Evolutionary conservation across 2,113 vertebrate species (phyloP).

Genomic region (Otocyon megalotis): DNA sequence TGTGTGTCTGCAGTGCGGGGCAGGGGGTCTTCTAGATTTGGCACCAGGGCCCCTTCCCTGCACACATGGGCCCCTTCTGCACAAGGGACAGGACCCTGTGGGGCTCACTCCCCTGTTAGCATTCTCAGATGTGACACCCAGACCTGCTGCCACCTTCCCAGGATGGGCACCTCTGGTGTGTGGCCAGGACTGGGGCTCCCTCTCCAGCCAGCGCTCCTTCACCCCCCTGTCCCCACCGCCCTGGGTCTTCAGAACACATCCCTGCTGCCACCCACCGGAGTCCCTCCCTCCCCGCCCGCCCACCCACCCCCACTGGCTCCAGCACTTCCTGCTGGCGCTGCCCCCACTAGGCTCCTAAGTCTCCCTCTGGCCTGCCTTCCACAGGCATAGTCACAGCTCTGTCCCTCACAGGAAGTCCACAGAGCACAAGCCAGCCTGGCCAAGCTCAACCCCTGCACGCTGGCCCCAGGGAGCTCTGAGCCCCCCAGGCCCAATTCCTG

Average conservation of each 20-base stretch:
- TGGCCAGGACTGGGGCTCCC: too few species aligned
- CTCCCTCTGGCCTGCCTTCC: too few species aligned
- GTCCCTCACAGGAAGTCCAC: too few species aligned
- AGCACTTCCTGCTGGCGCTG: too few species aligned
- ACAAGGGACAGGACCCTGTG: accelerated
- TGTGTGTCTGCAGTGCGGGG: not conserved
- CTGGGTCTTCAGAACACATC: too few species aligned
- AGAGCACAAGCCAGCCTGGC: not conserved
- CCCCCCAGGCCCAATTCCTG: not conserved
- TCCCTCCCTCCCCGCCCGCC: too few species aligned
- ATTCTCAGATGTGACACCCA: not conserved
- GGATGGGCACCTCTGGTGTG: not conserved
- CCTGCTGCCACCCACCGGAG: too few species aligned
- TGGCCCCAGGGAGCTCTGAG: too few species aligned
- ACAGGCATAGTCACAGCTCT: too few species aligned
- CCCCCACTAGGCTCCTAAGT: not conserved
- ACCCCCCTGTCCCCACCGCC: too few species aligned
- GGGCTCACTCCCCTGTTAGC: not conserved
- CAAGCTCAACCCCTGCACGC: accelerated
- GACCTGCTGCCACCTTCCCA: not conserved
- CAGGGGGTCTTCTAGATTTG: not conserved
- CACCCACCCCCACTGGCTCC: too few species aligned
- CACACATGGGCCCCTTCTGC: not conserved
- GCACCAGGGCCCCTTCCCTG: not conserved
- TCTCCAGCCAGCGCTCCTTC: too few species aligned